Evolutionary conservation across 2,797 vertebrate species (phyloP).

Genomic region (Sciaenops ocellatus): DNA sequence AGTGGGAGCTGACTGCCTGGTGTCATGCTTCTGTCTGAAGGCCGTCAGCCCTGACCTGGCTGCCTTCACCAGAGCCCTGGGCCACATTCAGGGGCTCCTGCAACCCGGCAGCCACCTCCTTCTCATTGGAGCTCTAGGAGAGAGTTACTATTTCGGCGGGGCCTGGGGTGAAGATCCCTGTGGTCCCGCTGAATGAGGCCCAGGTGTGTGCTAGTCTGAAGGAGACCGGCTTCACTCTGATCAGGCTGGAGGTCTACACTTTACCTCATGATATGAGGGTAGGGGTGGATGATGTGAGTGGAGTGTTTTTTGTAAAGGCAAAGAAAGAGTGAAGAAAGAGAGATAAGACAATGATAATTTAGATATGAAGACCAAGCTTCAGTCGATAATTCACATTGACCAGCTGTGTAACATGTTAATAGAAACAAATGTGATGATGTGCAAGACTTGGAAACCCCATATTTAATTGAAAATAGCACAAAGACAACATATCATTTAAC

Average conservation of each 20-base stretch:
- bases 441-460: too few relatives aligned
- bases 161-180: constrained; percentile 76
- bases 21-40: constrained; percentile 90
- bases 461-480: too few relatives aligned
- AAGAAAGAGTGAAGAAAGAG: too few relatives aligned
- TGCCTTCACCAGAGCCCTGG: constrained; percentile 82
- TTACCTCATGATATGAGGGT: constrained; percentile 72
- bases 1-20: constrained; percentile 84
- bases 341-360: too few relatives aligned
- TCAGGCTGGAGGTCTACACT: constrained; percentile 82
- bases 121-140: constrained; percentile 84
- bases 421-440: too few relatives aligned
- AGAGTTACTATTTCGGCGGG: constrained; percentile 84
- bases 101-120: constrained; percentile 84
- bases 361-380: too few relatives aligned
- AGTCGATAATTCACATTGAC: not conserved
- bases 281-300: too few relatives aligned
- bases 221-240: too few relatives aligned
- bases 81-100: constrained; percentile 83
- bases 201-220: too few relatives aligned
- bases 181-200: constrained; percentile 80
- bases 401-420: too few relatives aligned
- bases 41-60: constrained; percentile 86
- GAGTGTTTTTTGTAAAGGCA: too few relatives aligned
- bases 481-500: too few relatives aligned